Evolutionary conservation across 1,140 invertebrate species (phyloP), one percentile per base, ranked within the genome.

Genomic region (Dendroctonus valens): DNA sequence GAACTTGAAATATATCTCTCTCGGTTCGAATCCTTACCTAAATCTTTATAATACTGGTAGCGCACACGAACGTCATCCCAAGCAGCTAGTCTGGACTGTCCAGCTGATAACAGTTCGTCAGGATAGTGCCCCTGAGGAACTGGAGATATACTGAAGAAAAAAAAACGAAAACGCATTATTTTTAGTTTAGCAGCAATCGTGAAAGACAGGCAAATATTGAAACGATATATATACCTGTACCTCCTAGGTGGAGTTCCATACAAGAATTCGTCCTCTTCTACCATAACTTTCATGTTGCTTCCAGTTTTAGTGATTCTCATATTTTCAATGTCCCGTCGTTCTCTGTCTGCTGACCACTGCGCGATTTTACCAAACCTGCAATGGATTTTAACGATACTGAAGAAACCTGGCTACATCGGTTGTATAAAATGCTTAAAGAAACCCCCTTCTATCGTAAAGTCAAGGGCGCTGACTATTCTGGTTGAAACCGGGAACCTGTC

Each of bases 31-130:
- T n/a, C 51, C 50, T 66, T 53, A 59, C 65, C 65, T 51, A 91
- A 83, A 76, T 91, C 91, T 79, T 93, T 92, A 76, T 93, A 94
- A 77, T 91, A 91, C 72, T 92, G 89, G 75, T 92, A 93, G 63
- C 91, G 83, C 5, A 93, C 91, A 55, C 89, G 80, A 0, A 92
- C 89, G 73, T 94, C 91, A 73, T 93, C 90, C 91, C 91, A 93
- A 62, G 90, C 89, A 11, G 88, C 87, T 67, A 91, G 78, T 40
- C 88, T 86, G 52, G 86, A 84, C n/a, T 89, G 89, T 51, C 86
- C 84, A 69, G 88, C 82, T 15, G 84, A 82, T 46, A 89, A 76
- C 52, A 91, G 79, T 74, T 89, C 88, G 71, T 90, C 88, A 0
- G 89, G 89, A 80, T 89, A 91, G 73, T 89, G 89, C 37, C 89